These are phyloP conservation scores for Coreoperca whiteheadi DNA, from an alignment of 2,113 vertebrate species.

Conservation along the genomic window DNA sequence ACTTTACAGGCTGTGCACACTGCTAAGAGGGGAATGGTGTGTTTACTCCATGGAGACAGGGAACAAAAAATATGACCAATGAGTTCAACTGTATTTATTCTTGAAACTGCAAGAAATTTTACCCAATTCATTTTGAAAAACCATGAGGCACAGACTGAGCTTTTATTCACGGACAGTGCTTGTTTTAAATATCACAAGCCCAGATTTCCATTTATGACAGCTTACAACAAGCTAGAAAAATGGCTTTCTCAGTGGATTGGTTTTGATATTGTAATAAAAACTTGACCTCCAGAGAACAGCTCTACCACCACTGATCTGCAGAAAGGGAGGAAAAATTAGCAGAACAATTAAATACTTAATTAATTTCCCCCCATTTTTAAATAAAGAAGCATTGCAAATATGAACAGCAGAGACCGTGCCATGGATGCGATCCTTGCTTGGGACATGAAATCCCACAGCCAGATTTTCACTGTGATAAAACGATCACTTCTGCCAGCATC, in stretches of 20 bases:
- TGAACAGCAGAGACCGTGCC: slow-evolving; percentile 24
- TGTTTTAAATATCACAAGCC: slow-evolving; percentile 18
- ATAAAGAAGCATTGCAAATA: slow-evolving; percentile 36
- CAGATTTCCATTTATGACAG: slow-evolving; percentile 1
- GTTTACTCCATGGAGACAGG: not conserved
- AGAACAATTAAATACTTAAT: not conserved
- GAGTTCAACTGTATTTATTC: slow-evolving; percentile 26
- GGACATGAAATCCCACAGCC: slow-evolving; percentile 56
- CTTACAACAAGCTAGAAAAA: not conserved
- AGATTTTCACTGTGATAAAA: slow-evolving; percentile 57
- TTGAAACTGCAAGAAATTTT: not conserved
- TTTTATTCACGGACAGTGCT: slow-evolving; percentile 1
- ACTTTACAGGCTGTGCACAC: not conserved
- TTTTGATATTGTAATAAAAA: slow-evolving; percentile 34
- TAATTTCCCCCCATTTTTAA: not conserved
- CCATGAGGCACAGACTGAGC: not conserved
- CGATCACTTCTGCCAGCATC: slow-evolving; percentile 51
- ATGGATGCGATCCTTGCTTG: slow-evolving; percentile 37
- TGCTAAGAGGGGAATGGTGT: not conserved
- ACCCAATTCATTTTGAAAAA: not conserved
- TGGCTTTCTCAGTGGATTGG: not conserved
- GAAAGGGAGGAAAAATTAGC: slow-evolving; percentile 5
- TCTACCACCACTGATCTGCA: not conserved
- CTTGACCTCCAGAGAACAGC: slow-evolving; percentile 5
- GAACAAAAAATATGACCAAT: not conserved